These are phyloP conservation scores for Drosophila paulistorum DNA, from an alignment of 1,140 invertebrate species.

Conservation along the genomic window DNA sequence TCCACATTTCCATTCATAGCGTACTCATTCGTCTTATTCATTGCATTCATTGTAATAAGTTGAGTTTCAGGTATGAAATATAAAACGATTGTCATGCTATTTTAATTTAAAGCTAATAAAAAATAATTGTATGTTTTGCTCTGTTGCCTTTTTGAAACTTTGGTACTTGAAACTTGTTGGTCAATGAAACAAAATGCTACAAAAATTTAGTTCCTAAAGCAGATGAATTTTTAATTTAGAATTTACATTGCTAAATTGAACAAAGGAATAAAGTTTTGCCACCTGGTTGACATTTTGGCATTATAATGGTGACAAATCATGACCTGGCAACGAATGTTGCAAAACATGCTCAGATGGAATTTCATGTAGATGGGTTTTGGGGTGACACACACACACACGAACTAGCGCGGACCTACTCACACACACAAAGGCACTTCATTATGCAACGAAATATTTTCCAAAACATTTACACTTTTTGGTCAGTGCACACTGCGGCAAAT, in stretches of 20 bases:
- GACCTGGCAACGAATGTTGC: constrained; percentile 9
- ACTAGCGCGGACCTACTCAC: not conserved
- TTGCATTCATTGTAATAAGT: no score
- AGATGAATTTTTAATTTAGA: not conserved
- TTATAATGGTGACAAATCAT: constrained; percentile 1
- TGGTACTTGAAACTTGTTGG: no score
- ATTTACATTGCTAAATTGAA: constrained; percentile 8
- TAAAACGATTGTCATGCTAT: no score
- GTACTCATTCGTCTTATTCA: no score
- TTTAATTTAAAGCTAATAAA: no score
- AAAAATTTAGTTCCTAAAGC: no score
- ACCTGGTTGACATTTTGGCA: constrained; percentile 5
- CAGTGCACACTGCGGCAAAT: constrained; percentile 3
- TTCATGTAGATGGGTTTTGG: not conserved
- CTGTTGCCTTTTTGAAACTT: no score
- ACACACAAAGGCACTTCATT: not conserved
- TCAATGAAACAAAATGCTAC: no score
- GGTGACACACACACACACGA: not conserved
- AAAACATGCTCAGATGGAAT: constrained; percentile 2
- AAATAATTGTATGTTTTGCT: no score
- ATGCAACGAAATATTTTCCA: constrained; percentile 28
- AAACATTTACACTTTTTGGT: constrained; percentile 23
- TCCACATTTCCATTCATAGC: no score
- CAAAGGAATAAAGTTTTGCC: not conserved
- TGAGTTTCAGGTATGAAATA: no score